These are phyloP conservation scores for Syngnathus rostellatus DNA, from an alignment of 2,797 vertebrate species.

Conservation along the genomic window DNA sequence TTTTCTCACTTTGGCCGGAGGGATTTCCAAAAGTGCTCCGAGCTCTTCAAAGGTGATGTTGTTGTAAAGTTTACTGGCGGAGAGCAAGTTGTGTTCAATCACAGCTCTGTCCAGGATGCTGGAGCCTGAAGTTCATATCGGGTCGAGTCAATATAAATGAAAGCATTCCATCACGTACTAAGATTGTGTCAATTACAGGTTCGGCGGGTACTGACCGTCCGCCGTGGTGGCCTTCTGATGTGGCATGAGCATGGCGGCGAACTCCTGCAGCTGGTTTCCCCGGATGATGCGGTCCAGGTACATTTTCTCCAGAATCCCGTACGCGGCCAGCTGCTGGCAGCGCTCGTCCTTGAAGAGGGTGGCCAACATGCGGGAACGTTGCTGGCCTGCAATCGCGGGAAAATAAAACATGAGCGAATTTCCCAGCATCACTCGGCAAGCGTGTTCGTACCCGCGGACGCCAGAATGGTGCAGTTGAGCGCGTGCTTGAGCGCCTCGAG, in stretches of 20 bases:
- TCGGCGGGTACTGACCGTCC: constrained; percentile 32
- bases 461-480: constrained; percentile 94
- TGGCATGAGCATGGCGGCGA: constrained; percentile 97
- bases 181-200: no score
- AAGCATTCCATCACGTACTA: no score
- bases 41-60: constrained; percentile 99
- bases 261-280: constrained; percentile 95
- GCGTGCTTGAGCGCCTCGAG: constrained; percentile 97
- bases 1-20: constrained; percentile 84
- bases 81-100: constrained; percentile 96
- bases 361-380: constrained; percentile 97
- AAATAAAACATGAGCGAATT: background rate
- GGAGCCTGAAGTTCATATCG: constrained; percentile 70
- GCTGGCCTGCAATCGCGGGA: constrained; percentile 73
- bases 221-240: constrained; percentile 97
- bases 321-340: constrained; percentile 94
- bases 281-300: constrained; percentile 96
- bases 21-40: constrained; percentile 93
- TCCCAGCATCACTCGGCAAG: background rate
- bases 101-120: constrained; percentile 98
- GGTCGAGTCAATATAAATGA: no score
- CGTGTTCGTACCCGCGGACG: constrained; percentile 84
- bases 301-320: constrained; percentile 98
- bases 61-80: constrained; percentile 98
- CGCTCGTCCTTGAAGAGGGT: constrained; percentile 98